Percentiles rank a stretch among this genome's conserved stretches.
phyloP scores from a whole-genome alignment of 2,888 invertebrate genomes.

The Adelphocoris suturalis region DNA sequence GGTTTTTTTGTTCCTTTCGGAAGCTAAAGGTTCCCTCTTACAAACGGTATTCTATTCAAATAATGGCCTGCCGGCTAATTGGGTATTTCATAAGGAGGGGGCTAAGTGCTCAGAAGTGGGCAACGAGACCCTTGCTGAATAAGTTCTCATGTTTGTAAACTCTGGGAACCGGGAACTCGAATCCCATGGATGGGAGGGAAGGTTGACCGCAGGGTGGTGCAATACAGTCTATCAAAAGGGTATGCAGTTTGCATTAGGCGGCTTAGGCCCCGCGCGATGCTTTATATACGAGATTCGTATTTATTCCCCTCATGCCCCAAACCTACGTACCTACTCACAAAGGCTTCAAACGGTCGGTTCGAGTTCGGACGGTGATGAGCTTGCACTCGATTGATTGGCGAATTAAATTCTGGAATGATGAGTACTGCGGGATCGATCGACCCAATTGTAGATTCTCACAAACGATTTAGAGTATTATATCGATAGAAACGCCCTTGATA shows the following conservation, averaged over 20 bases:
- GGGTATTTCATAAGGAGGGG: neutral
- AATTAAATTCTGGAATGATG: too few species aligned
- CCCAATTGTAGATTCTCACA: too few species aligned
- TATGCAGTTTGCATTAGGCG: constrained; percentile 8
- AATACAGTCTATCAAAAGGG: neutral
- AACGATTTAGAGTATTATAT: too few species aligned
- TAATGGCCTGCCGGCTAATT: neutral
- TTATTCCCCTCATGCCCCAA: neutral
- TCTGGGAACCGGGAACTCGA: constrained; percentile 12
- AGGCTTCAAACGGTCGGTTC: neutral
- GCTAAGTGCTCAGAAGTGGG: constrained; percentile 29
- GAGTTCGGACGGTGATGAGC: too few species aligned
- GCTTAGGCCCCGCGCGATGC: neutral
- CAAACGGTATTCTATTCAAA: constrained; percentile 27
- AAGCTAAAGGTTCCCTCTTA: neutral
- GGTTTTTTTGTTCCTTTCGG: neutral
- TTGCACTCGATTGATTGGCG: too few species aligned
- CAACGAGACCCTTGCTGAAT: constrained; percentile 32
- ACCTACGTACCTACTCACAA: neutral
- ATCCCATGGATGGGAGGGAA: neutral
- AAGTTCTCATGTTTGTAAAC: constrained; percentile 42
- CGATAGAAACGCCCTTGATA: too few species aligned
- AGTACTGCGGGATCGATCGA: too few species aligned
- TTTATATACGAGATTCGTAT: neutral
- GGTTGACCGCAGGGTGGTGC: constrained; percentile 36